Percentiles rank a stretch among this genome's conserved stretches.
phyloP scores from a whole-genome alignment of 1,140 invertebrate genomes.

The Conopomorpha cramerella region DNA sequence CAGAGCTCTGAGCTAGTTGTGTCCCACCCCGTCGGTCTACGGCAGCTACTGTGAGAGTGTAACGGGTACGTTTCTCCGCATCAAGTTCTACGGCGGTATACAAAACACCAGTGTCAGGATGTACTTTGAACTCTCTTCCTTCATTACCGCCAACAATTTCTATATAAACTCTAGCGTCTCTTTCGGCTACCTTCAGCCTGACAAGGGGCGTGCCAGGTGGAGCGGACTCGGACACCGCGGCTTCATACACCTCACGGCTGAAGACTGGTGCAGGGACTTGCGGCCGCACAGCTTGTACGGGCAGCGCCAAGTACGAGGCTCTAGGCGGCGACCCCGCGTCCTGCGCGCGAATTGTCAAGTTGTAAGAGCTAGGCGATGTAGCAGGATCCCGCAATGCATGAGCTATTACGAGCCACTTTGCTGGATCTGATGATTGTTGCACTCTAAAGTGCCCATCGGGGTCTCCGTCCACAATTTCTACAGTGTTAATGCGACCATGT shows the following conservation, averaged over 20 bases:
- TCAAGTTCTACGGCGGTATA: slow-evolving; percentile 85
- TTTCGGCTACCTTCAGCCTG: slow-evolving; percentile 82
- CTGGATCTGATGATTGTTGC: slow-evolving; percentile 60
- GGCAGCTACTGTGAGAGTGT: slow-evolving; percentile 89
- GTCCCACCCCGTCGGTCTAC: slow-evolving; percentile 86
- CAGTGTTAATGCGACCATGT: slow-evolving; percentile 79
- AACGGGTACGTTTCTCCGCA: slow-evolving; percentile 85
- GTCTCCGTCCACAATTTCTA: slow-evolving; percentile 90
- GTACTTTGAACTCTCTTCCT: slow-evolving; percentile 84
- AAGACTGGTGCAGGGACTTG: slow-evolving; percentile 90
- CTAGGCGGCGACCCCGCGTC: slow-evolving; percentile 82
- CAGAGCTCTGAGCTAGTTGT: slow-evolving; percentile 82
- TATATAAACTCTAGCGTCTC: slow-evolving; percentile 82
- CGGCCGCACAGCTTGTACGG: slow-evolving; percentile 77
- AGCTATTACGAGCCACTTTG: slow-evolving; percentile 79
- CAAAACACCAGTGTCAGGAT: slow-evolving; percentile 86
- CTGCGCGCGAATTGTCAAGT: slow-evolving; percentile 81
- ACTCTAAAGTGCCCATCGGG: slow-evolving; percentile 86
- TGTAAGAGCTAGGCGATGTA: slow-evolving; percentile 77
- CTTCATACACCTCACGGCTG: slow-evolving; percentile 85
- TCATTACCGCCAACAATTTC: slow-evolving; percentile 93
- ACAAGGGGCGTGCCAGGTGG: slow-evolving; percentile 88
- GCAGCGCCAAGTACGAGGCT: slow-evolving; percentile 74
- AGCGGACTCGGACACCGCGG: slow-evolving; percentile 84
- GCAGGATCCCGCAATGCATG: slow-evolving; percentile 78